Conservation (phyloP, 2,888 invertebrate genomes). For the Vannuccia rotundouncinata region DNA sequence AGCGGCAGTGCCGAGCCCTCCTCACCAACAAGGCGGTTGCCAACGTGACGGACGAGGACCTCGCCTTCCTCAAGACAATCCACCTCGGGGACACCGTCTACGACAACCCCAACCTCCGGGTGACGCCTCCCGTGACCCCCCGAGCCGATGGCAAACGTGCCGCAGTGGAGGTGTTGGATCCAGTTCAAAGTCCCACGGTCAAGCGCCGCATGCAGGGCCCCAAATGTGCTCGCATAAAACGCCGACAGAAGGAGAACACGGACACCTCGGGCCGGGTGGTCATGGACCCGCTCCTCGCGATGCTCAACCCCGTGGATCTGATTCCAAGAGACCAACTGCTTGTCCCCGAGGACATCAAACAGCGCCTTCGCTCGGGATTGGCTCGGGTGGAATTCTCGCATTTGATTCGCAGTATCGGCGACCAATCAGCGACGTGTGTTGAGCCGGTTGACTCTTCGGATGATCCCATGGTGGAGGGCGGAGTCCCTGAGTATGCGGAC, state of each 20-base stretch:
- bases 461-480: neutral
- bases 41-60: conserved; percentile 7
- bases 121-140: neutral
- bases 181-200: neutral
- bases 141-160: neutral
- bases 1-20: neutral
- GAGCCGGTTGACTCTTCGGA: neutral
- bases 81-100: conserved; percentile 11
- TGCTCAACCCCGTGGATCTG: neutral
- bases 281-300: neutral
- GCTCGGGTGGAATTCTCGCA: neutral
- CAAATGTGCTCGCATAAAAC: neutral
- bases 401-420: neutral
- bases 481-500: neutral
- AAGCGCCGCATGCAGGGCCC: neutral
- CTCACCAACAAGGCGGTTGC: neutral
- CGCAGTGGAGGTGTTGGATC: neutral
- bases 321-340: conserved; percentile 24
- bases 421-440: neutral
- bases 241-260: neutral
- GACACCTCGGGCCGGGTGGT: neutral
- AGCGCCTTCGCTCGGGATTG: neutral
- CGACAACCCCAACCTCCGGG: neutral
- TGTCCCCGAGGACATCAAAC: neutral
- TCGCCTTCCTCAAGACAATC: conserved; percentile 14